Evolutionary conservation across 2,113 vertebrate genomes (phyloP).

Genomic region (Muntiacus muntjak): DNA sequence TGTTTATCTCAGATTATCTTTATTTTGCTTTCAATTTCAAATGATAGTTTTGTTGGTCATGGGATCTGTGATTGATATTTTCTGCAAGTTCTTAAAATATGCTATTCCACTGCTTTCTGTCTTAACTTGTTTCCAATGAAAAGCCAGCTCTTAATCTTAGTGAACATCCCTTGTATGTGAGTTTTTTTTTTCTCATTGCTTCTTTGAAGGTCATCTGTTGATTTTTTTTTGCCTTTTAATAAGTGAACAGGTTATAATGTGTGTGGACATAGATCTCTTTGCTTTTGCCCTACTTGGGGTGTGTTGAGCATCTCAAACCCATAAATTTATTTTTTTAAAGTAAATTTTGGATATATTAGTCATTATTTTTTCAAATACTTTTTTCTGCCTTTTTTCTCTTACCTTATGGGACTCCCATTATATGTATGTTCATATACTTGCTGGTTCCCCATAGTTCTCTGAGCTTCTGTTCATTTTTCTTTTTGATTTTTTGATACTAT

Average conservation of each 20-base stretch:
- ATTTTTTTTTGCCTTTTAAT: neutral
- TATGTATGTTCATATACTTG: neutral
- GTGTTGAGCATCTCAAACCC: neutral
- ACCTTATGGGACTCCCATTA: neutral
- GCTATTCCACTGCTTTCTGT: neutral
- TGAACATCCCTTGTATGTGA: neutral
- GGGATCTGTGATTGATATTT: neutral
- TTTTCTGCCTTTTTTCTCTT: neutral
- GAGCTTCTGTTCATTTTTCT: neutral
- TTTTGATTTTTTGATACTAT: neutral
- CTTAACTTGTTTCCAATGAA: neutral
- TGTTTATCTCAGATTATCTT: neutral
- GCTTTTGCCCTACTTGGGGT: neutral
- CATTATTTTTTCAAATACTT: neutral
- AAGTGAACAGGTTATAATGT: neutral
- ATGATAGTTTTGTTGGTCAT: neutral
- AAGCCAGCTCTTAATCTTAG: neutral
- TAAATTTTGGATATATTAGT: neutral
- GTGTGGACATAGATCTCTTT: neutral
- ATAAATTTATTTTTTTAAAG: neutral
- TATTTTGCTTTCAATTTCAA: neutral
- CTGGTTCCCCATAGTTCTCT: neutral
- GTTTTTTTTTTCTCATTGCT: neutral
- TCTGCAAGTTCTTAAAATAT: neutral
- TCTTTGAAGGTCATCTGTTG: neutral